A percentile compares a stretch with the other conserved stretches of the same genome.
Evolutionary conservation across 1,140 invertebrate genomes (phyloP).

Genomic region (Cheumatopsyche charites): DNA sequence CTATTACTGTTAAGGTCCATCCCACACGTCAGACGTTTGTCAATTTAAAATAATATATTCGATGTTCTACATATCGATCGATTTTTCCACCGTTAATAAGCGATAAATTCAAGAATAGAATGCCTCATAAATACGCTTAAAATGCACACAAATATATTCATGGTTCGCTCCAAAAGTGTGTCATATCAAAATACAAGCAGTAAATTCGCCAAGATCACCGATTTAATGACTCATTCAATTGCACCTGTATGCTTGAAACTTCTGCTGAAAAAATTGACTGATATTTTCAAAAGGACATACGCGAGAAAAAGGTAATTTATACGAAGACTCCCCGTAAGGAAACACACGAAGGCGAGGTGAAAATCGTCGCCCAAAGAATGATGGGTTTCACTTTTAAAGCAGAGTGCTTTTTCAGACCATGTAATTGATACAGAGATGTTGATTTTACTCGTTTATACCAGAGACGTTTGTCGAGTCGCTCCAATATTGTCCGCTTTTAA

Average conservation of each 20-base stretch:
- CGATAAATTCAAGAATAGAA: slow-evolving; percentile 7
- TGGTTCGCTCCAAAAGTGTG: background rate
- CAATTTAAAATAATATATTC: slow-evolving; percentile 21
- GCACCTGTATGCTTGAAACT: background rate
- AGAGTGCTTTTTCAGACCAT: slow-evolving; percentile 5
- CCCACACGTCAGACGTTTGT: background rate
- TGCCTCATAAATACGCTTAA: background rate
- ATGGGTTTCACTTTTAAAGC: slow-evolving; percentile 7
- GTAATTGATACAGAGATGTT: slow-evolving; percentile 1
- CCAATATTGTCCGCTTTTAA: too few relatives aligned
- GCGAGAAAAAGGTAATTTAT: background rate
- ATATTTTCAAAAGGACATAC: background rate
- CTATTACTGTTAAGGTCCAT: background rate
- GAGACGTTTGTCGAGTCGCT: too few relatives aligned
- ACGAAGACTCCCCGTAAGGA: background rate
- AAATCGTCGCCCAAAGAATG: slow-evolving; percentile 1
- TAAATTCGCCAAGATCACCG: background rate
- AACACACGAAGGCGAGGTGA: background rate
- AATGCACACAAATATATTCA: background rate
- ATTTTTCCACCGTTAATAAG: background rate
- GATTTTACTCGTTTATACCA: too few relatives aligned
- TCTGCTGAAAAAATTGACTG: too few relatives aligned
- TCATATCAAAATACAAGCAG: slow-evolving; percentile 13
- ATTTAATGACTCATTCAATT: slow-evolving; percentile 17
- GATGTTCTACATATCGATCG: slow-evolving; percentile 3